Percentiles rank a stretch among this genome's conserved stretches.
phyloP scores from a whole-genome alignment of 2,797 vertebrate genomes.

The Mallotus villosus region DNA sequence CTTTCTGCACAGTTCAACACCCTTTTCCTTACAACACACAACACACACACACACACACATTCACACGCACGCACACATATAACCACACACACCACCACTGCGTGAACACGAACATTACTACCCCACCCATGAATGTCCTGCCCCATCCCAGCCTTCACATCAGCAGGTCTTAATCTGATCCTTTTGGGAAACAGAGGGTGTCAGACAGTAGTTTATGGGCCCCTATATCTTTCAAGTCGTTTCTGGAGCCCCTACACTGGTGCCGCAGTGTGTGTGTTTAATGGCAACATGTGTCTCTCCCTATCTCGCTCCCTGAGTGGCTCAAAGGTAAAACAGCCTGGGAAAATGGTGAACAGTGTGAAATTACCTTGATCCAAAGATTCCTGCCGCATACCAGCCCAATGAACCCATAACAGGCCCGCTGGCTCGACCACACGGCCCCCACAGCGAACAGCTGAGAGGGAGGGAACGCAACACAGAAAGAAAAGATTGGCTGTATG shows the following conservation, averaged over 20 bases:
- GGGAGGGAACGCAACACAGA: constrained; percentile 13
- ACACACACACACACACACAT: neutral
- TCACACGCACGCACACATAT: neutral
- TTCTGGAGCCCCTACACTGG: constrained; percentile 34
- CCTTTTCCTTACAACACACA: neutral
- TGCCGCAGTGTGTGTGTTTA: constrained; percentile 63
- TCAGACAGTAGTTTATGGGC: constrained; percentile 61
- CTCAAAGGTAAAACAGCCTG: constrained; percentile 76
- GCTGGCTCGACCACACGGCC: constrained; percentile 40
- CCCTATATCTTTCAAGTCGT: constrained; percentile 63
- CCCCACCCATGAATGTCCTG: constrained; percentile 58
- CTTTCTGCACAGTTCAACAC: too few species aligned
- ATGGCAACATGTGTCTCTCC: constrained; percentile 74
- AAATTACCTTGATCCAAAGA: constrained; percentile 82
- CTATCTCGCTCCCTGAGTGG: constrained; percentile 67
- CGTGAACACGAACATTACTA: constrained; percentile 43
- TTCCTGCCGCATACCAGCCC: constrained; percentile 77
- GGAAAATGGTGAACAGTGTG: constrained; percentile 80
- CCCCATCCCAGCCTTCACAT: constrained; percentile 51
- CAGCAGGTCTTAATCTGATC: constrained; percentile 67
- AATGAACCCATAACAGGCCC: constrained; percentile 61
- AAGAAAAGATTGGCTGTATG: neutral
- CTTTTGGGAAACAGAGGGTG: constrained; percentile 72
- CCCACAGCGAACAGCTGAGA: constrained; percentile 52
- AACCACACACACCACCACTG: constrained; percentile 1